Evolutionary conservation across 2,888 invertebrate species (phyloP), one percentile per base, ranked within the genome.

Genomic region (Lithophane ornitopus): DNA sequence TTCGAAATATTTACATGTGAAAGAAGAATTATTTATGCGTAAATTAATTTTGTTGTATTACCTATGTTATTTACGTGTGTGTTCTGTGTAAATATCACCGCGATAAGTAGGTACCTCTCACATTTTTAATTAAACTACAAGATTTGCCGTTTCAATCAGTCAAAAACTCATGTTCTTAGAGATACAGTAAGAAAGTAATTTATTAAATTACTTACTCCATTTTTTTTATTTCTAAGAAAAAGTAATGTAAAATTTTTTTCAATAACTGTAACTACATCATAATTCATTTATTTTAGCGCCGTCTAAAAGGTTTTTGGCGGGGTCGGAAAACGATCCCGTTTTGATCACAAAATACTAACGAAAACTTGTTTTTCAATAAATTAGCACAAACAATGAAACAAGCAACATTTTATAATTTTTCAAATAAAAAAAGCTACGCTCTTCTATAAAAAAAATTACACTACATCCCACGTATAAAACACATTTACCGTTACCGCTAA

Each of bases 281-380:
- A 44, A 52, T 61, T 54, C 2, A 46, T 65, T 58, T 70, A 70
- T 70, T 52, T 70, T 6, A 58, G 26, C 44, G 16, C 22, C 34
- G 44, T 22, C 28, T 52, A 14, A 63, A 34, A 34, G 6, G 34
- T 34, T 34, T 34, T 34, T 34, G 34, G 34, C 34, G 34, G 34
- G 22, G 49, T 58, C 26, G 41, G 39, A 49, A 58, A 52, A 63
- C 16, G 22, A 58, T 58, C 16, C 22, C 44, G 14, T 70, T 46
- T 78, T 34, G 14, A 28, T 65, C 14, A 52, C 12, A 52, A 52
- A 78, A 52, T 65, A 58, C 44, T 14, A n/a, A 28, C 8, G 26
- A 59, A 34, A 65, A 78, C 14, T 58, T 58, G 7, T 26, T 34
- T 56, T 77, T 19, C 8, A 22, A 41, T 34, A 59, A 54, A 62